Conservation (phyloP, 1,140 invertebrate genomes). For the Bombus pascuorum region DNA sequence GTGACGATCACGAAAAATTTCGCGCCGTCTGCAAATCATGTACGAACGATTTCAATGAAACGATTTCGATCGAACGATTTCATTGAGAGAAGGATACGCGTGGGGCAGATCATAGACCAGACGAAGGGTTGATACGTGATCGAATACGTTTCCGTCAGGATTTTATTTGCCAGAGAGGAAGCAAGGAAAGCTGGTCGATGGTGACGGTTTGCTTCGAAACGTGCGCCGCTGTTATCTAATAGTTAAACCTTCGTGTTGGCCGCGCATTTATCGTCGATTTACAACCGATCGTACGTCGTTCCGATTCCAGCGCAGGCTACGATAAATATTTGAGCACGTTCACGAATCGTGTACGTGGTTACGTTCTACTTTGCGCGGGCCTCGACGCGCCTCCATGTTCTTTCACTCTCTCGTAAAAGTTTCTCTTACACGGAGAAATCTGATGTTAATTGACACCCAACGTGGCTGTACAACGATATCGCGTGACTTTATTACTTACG, state of each 20-base stretch:
- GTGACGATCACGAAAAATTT: constrained; percentile 45
- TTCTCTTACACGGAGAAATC: neutral
- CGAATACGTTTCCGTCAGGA: constrained; percentile 36
- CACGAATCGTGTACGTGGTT: constrained; percentile 10
- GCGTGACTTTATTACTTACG: neutral
- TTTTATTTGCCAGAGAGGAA: constrained; percentile 29
- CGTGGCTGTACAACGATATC: too few species aligned
- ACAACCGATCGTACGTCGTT: constrained; percentile 15
- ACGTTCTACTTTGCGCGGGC: neutral
- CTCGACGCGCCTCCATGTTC: neutral
- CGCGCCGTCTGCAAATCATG: constrained; percentile 1
- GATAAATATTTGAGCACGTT: constrained; percentile 41
- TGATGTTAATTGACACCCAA: neutral
- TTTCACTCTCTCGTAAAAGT: neutral
- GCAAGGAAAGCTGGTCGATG: constrained; percentile 5
- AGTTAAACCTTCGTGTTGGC: neutral
- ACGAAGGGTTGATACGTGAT: neutral
- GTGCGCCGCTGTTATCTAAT: neutral
- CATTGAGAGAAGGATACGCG: neutral
- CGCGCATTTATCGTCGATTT: constrained; percentile 35
- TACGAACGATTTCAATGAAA: neutral
- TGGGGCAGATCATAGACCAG: neutral
- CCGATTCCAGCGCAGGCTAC: neutral
- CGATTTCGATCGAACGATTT: constrained; percentile 17
- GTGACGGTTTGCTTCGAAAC: neutral